These are phyloP conservation scores for Scotopteryx bipunctaria DNA, from an alignment of 2,888 invertebrate genomes.

Conservation along the genomic window DNA sequence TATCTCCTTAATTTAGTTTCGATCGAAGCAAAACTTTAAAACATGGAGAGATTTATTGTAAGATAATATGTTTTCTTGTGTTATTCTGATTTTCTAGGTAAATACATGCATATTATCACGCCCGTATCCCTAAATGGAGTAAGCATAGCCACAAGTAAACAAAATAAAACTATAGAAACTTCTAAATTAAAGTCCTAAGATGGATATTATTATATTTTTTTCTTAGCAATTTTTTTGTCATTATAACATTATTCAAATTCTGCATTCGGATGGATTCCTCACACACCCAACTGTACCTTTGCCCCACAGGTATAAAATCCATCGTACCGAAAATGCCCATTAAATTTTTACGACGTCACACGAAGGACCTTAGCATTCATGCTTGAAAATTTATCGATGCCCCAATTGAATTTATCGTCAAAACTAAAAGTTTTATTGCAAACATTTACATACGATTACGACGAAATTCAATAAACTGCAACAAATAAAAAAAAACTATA, in stretches of 20 bases:
- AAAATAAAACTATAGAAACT: no score
- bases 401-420: conserved; percentile 69
- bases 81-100: no score
- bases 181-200: no score
- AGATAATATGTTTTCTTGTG: no score
- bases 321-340: conserved; percentile 50
- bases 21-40: conserved; percentile 72
- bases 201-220: no score
- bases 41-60: conserved; percentile 72
- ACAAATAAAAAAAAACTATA: no score
- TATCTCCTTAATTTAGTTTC: conserved; percentile 68
- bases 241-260: not conserved
- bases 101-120: no score
- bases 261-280: no score
- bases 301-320: conserved; percentile 37
- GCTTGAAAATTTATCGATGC: conserved; percentile 68
- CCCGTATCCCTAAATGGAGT: no score
- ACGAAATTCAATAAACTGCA: conserved; percentile 11
- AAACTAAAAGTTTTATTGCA: conserved; percentile 64
- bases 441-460: conserved; percentile 46
- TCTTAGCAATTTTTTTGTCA: not conserved
- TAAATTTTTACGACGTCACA: conserved; percentile 63
- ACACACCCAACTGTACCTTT: no score
- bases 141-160: no score
- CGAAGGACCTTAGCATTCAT: conserved; percentile 64